These are phyloP conservation scores for Nemopilema nomurai DNA, from an alignment of 30 jellyfish, hydroid and myxozoan species.

Conservation along the genomic window DNA sequence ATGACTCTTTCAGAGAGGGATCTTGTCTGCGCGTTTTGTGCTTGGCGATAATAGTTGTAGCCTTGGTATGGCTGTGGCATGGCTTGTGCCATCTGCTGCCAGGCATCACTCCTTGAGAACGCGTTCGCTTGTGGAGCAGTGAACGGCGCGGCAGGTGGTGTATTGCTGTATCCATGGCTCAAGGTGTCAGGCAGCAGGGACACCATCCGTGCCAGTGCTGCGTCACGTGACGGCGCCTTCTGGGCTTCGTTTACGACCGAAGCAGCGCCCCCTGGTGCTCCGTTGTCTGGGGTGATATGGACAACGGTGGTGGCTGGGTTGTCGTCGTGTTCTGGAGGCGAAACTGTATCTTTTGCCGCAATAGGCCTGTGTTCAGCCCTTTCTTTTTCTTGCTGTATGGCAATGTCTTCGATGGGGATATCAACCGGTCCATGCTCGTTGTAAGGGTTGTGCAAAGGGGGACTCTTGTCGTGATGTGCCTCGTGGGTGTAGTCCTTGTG, in stretches of 20 bases:
- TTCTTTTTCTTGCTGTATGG: conserved; percentile 32
- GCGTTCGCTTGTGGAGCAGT: conserved; percentile 7
- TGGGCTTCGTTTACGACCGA: conserved; percentile 53
- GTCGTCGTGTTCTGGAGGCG: neutral
- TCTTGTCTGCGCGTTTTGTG: conserved; percentile 16
- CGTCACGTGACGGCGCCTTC: conserved; percentile 2
- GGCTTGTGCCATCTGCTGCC: conserved; percentile 3
- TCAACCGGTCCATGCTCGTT: conserved; percentile 33
- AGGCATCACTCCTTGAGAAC: neutral
- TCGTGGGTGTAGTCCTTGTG: conserved; percentile 30
- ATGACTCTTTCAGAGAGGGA: neutral
- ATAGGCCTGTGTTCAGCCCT: conserved; percentile 6
- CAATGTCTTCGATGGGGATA: conserved; percentile 32
- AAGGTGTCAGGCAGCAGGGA: conserved; percentile 37
- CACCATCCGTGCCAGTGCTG: conserved; percentile 39
- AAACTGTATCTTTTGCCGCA: conserved; percentile 17
- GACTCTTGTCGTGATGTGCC: neutral
- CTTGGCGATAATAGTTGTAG: neutral
- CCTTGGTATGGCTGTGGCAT: neutral
- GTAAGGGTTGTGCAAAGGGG: conserved; percentile 21
- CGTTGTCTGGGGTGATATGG: conserved; percentile 51
- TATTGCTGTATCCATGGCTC: neutral
- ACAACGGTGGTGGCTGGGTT: conserved; percentile 30
- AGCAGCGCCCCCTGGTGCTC: conserved; percentile 73
- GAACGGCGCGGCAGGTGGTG: neutral